Evolutionary conservation across 1,140 invertebrate species (phyloP), one percentile per base, ranked within the genome.

Genomic region (Aphelinus certus): DNA sequence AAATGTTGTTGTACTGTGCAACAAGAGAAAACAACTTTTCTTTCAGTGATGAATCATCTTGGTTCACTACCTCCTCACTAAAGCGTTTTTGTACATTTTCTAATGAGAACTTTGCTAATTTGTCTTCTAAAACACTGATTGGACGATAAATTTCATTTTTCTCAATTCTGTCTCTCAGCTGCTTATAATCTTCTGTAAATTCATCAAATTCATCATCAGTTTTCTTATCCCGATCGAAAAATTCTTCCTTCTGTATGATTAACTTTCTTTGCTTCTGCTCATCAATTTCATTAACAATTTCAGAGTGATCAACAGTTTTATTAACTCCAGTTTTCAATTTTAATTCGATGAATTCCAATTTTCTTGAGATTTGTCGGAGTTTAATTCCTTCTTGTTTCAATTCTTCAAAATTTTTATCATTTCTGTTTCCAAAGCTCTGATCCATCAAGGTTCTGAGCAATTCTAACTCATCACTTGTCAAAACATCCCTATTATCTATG

Each of bases 111-210:
- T 42, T 83, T 51, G 81, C 79, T 3, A 87, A 53, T 62, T 83
- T 87, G 48, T 83, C 82, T 61, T 88, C 83, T 4, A 88, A 62
- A 3, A 74, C 69, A 71, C 76, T 83, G 2, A 88, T 85, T n/a
- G 85, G 80, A 3, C 76, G 68, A 79, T 88, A 88, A 58, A 81
- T 80, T 58, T 85, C 82, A 74, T 88, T 86, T 48, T 77, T 78
- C n/a, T 84, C 71, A 6, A 88, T 70, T 43, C 71, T 66, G 42
- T 79, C 71, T 72, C 86, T 83, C 10, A 88, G 76, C 63, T 82
- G 77, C 3, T 82, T 55, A 26, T 85, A 81, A 47, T 26, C 26
- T 26, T 10, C 6, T 26, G 26, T 26, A 26, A 26, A 26, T 26
- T 26, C 26, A 26, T 79, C 64, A 3, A 86, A 71, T 56, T 86